Percentiles rank a stretch among this genome's conserved stretches.
These are phyloP conservation scores for Trissoscelio sp. DNA, from an alignment of 2,888 invertebrate species.

Conservation along the genomic window DNA sequence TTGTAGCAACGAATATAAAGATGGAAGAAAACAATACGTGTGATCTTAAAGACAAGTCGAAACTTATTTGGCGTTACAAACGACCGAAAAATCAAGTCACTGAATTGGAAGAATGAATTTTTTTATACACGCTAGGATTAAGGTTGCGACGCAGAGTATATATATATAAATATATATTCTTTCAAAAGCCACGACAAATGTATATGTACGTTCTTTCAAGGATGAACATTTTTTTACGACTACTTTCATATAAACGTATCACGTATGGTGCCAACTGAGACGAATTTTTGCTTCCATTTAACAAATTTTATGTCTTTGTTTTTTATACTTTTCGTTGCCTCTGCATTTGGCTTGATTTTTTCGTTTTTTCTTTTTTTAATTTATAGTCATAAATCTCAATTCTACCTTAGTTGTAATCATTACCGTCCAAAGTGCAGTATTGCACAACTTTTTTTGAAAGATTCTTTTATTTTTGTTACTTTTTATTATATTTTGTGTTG, in stretches of 20 bases:
- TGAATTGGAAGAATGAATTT: slow-evolving; percentile 34
- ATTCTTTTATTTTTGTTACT: slow-evolving; percentile 73
- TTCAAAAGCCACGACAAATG: slow-evolving; percentile 34
- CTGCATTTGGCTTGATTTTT: slow-evolving; percentile 24
- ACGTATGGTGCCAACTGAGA: slow-evolving; percentile 60
- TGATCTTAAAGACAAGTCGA: neutral
- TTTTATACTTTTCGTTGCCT: slow-evolving; percentile 16
- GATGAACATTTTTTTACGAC: slow-evolving; percentile 29
- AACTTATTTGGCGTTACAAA: slow-evolving; percentile 4
- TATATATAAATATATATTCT: slow-evolving; percentile 38
- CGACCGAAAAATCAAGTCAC: slow-evolving; percentile 17
- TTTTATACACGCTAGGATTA: slow-evolving; percentile 53
- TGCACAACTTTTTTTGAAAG: slow-evolving; percentile 72
- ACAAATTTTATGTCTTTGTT: slow-evolving; percentile 19
- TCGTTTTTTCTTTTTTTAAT: slow-evolving; percentile 55
- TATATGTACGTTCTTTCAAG: slow-evolving; percentile 35
- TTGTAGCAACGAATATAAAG: slow-evolving; percentile 41
- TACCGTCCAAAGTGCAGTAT: slow-evolving; percentile 82
- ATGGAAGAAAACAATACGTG: neutral
- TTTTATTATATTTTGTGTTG: slow-evolving; percentile 64
- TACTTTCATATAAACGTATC: slow-evolving; percentile 43
- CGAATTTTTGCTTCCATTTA: slow-evolving; percentile 49
- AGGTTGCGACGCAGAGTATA: slow-evolving; percentile 53
- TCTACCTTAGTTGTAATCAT: slow-evolving; percentile 80
- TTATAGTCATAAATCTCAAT: slow-evolving; percentile 68